Base-by-base conservation (phyloP, 2,888 invertebrate genomes). In the Liopterus haemorrhoidalis region DNA sequence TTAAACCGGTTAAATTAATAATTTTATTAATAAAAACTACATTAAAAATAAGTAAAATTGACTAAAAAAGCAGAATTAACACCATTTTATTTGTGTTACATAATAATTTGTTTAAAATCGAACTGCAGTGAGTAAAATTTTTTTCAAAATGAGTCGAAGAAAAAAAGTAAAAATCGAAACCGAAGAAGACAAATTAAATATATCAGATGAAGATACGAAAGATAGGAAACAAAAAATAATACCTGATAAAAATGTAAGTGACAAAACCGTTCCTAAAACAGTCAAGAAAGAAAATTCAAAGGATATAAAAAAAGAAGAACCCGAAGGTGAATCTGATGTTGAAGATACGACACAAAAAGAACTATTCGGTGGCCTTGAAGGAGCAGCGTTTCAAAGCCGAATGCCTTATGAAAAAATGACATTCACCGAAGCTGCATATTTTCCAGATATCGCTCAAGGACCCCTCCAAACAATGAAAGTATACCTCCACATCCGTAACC, bases 341-440 rank as follows among this genome's bases (percentile, higher is more conserved):
- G 82, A 82, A 64, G 82, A 83, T 63, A 73, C 74, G 6, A 68
- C 73, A 37, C 70, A 74, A 59, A 69, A 62, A 52, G 64, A 65
- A 46, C 50, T 69, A 39, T 67, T 70, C 57, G 66, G 63, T 1
- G 58, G 56, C 27, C 46, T 90, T 50, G 91, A 91, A 70, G 91
- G 94, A 24, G 91, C 92, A 31, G 90, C 92, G 1, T 92, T 92
- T 65, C 91, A 95, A 66, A 93, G 93, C 54, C 79, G 96, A 27
- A 72, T 97, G 62, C 94, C 95, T 0, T 89, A 86, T 67, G 94
- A 93, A 64, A 93, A 94, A 67, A 80, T 96, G 79, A 93, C 93
- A 5, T 86, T 92, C 0, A 79, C 87, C 22, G 96, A 97, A 73
- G 90, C 90, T 0, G 87, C 89, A 36, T 89, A 89, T 63, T 96